Conservation (phyloP, 2,113 vertebrate genomes). For the Colistium nudipinnis region DNA sequence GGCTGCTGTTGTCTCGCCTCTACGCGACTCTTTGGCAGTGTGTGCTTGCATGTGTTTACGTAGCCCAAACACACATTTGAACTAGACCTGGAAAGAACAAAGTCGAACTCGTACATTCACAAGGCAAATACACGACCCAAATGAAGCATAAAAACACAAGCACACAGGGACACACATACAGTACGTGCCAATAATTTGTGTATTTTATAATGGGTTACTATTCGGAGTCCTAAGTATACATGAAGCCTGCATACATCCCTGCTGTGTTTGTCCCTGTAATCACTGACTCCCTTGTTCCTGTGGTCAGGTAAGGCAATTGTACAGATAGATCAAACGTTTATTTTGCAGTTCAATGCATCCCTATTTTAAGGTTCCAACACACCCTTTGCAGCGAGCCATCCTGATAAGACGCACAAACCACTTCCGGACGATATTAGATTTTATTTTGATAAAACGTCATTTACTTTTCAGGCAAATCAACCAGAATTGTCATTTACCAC, state of each 20-base stretch:
- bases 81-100: slow-evolving; percentile 67
- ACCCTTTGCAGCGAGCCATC: neutral
- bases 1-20: slow-evolving; percentile 46
- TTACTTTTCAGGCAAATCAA: no score
- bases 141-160: neutral
- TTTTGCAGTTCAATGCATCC: neutral
- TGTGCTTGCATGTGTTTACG: slow-evolving; percentile 50
- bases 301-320: no score
- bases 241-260: neutral
- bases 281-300: no score
- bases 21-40: slow-evolving; percentile 52
- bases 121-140: slow-evolving; percentile 44
- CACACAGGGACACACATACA: neutral
- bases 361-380: neutral
- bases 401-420: no score
- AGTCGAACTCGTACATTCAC: slow-evolving; percentile 54
- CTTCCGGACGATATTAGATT: no score
- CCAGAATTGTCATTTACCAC: no score
- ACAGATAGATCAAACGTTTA: neutral
- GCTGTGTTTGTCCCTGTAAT: neutral
- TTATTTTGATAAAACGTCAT: no score
- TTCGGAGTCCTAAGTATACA: slow-evolving; percentile 3
- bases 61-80: slow-evolving; percentile 65
- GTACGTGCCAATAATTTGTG: slow-evolving; percentile 14
- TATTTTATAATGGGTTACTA: slow-evolving; percentile 3